Percentiles rank a stretch among this genome's conserved stretches.
phyloP scores from a whole-genome alignment of 2,888 invertebrate species.

The Lithophane ornitopus region DNA sequence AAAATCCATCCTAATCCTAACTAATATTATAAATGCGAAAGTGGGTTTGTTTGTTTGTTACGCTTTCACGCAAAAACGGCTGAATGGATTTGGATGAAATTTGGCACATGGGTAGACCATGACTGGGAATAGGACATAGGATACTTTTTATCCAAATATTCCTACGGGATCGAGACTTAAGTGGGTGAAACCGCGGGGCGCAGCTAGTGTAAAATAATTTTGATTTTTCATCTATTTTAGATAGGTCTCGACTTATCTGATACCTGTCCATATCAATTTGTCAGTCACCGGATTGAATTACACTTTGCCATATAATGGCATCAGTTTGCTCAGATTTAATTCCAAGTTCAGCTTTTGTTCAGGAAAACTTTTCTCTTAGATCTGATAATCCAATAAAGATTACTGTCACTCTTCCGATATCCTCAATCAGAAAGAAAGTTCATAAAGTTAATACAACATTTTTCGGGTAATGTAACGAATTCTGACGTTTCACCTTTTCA shows the following conservation, averaged over 20 bases:
- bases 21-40: too few species aligned
- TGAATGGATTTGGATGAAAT: too few species aligned
- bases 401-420: conserved; percentile 61
- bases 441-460: conserved; percentile 43
- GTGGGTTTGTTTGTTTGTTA: too few species aligned
- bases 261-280: conserved; percentile 53
- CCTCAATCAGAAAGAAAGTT: conserved; percentile 50
- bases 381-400: conserved; percentile 63
- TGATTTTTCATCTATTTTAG: too few species aligned
- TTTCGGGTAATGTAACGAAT: conserved; percentile 45
- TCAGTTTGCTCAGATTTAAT: conserved; percentile 48
- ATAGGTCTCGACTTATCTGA: conserved; percentile 2
- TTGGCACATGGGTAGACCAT: too few species aligned
- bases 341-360: conserved; percentile 42
- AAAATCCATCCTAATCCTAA: too few species aligned
- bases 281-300: conserved; percentile 56
- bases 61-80: too few species aligned
- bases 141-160: too few species aligned
- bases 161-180: too few species aligned
- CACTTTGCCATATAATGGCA: conserved; percentile 52
- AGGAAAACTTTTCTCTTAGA: conserved; percentile 51
- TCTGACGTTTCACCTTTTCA: conserved; percentile 47
- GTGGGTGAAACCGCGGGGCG: too few species aligned
- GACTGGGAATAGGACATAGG: too few species aligned
- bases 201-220: too few species aligned